phyloP scores from a whole-genome alignment of 2,888 invertebrate genomes.

The Drosophila meridionalis region DNA sequence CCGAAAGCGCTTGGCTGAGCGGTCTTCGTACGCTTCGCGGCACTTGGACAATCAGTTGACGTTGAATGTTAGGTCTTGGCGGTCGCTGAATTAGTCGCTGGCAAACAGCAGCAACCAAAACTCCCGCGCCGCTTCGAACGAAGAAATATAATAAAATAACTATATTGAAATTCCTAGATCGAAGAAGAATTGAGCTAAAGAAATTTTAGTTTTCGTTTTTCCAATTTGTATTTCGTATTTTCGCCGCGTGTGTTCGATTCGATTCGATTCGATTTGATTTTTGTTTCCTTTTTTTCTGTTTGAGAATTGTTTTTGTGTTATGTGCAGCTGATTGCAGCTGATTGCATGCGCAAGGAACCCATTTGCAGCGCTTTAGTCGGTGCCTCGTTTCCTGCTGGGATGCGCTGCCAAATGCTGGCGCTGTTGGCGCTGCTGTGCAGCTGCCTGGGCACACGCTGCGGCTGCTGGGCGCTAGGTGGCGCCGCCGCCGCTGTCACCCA shows the following conservation, averaged over 20 bases:
- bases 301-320: constrained; percentile 5
- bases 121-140: constrained; percentile 7
- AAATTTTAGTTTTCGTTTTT: neutral
- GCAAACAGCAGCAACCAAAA: constrained; percentile 14
- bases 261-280: neutral
- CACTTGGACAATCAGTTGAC: constrained; percentile 80
- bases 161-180: neutral
- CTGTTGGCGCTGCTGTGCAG: constrained; percentile 29
- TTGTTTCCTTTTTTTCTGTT: neutral
- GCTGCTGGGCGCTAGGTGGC: constrained; percentile 52
- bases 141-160: neutral
- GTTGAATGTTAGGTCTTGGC: constrained; percentile 82
- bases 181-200: neutral
- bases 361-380: constrained; percentile 2
- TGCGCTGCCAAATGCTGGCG: constrained; percentile 10
- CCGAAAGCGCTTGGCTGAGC: constrained; percentile 52
- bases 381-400: constrained; percentile 17
- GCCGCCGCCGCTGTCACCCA: constrained; percentile 51
- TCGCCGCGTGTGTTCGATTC: constrained; percentile 16
- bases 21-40: constrained; percentile 74
- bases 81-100: constrained; percentile 74
- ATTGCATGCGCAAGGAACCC: constrained; percentile 3
- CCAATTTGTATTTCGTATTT: neutral
- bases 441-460: constrained; percentile 2
- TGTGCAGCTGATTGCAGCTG: constrained; percentile 14